Percentiles rank a stretch among this genome's conserved stretches.
Evolutionary conservation across 2,888 invertebrate genomes (phyloP).

Genomic region (Drosophila nigritarsus): DNA sequence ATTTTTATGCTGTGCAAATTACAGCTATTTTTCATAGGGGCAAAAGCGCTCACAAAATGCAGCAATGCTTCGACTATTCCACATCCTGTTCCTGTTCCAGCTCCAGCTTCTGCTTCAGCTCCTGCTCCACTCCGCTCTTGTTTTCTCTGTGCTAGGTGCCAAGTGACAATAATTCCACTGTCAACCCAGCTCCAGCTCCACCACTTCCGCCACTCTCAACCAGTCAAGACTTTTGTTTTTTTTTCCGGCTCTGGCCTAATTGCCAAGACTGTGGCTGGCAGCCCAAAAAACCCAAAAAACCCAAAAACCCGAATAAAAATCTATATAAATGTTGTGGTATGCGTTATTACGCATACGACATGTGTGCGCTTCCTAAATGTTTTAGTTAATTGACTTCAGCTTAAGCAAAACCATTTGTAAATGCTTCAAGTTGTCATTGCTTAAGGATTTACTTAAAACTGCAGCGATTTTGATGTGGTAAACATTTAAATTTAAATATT

Average conservation of each 20-base stretch:
- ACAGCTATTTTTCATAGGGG: conserved; percentile 79
- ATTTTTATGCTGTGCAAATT: conserved; percentile 81
- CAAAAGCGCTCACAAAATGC: conserved; percentile 70
- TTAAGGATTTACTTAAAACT: not conserved
- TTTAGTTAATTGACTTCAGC: conserved; percentile 33
- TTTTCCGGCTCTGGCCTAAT: conserved; percentile 67
- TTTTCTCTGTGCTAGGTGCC: conserved; percentile 63
- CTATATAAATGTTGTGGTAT: conserved; percentile 50
- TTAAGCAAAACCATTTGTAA: not conserved
- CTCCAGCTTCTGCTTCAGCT: not conserved
- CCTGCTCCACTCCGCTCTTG: conserved; percentile 15
- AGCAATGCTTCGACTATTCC: conserved; percentile 54
- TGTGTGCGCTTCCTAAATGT: conserved; percentile 52
- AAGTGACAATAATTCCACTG: conserved; percentile 77
- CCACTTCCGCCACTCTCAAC: conserved; percentile 1
- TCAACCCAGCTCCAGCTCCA: conserved; percentile 33
- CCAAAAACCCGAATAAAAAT: conserved; percentile 37
- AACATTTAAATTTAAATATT: not conserved
- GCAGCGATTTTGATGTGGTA: not conserved
- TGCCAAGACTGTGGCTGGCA: conserved; percentile 67
- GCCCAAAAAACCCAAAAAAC: conserved; percentile 21
- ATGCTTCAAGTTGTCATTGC: not conserved
- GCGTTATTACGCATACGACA: conserved; percentile 64
- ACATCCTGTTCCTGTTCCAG: conserved; percentile 22
- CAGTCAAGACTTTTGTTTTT: conserved; percentile 57